Evolutionary conservation across 2,888 invertebrate species (phyloP).

Genomic region (Dorcus parallelipipedus): DNA sequence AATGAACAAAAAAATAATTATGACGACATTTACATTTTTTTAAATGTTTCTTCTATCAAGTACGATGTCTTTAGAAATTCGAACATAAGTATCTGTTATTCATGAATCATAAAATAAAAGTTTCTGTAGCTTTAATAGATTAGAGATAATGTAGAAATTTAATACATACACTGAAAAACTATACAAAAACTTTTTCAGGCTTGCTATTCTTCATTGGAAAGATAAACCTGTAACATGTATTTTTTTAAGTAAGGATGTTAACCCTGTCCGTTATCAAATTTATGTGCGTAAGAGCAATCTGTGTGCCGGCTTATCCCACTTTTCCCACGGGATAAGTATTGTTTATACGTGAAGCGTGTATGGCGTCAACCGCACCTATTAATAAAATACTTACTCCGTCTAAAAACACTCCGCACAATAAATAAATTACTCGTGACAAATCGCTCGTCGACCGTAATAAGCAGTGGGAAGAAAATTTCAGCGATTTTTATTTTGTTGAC

Average conservation of each 20-base stretch:
- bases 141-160: too few relatives aligned
- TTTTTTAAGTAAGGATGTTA: not conserved
- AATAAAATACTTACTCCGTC: slow-evolving; percentile 6
- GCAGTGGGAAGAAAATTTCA: too few relatives aligned
- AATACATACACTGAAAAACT: not conserved
- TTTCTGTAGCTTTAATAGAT: too few relatives aligned
- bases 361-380: slow-evolving; percentile 1
- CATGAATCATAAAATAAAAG: too few relatives aligned
- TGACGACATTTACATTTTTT: too few relatives aligned
- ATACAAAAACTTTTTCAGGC: not conserved
- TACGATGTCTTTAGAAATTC: too few relatives aligned
- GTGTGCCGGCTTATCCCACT: not conserved
- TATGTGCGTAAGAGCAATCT: not conserved
- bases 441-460: too few relatives aligned
- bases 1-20: too few relatives aligned
- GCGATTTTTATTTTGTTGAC: too few relatives aligned
- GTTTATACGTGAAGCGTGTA: slow-evolving; percentile 9
- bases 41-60: too few relatives aligned
- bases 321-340: slow-evolving; percentile 7
- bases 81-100: not conserved
- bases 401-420: not conserved
- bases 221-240: not conserved
- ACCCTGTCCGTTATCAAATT: slow-evolving; percentile 1
- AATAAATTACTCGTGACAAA: not conserved
- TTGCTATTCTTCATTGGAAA: not conserved